phyloP scores from a whole-genome alignment of 2,113 vertebrate species.

The Panthera uncia region DNA sequence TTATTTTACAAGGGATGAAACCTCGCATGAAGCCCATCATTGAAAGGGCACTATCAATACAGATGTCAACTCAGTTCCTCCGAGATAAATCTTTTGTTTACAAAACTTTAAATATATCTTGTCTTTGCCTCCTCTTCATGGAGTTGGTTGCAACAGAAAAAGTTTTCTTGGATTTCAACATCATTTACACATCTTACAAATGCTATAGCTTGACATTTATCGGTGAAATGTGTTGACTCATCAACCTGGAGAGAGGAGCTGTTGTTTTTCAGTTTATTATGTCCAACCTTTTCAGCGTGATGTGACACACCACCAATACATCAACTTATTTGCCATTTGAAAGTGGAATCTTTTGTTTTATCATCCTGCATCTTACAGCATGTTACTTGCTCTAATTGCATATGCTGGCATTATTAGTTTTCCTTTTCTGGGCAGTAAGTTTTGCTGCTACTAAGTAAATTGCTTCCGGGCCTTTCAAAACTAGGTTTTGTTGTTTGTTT shows the following conservation, averaged over 20 bases:
- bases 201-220: constrained; percentile 20
- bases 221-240: constrained; percentile 46
- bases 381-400: neutral
- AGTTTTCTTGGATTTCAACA: neutral
- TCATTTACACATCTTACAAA: constrained; percentile 19
- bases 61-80: neutral
- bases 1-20: neutral
- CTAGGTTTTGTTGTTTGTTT: constrained; percentile 5
- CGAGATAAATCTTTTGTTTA: neutral
- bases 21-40: neutral
- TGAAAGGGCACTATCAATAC: neutral
- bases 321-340: constrained; percentile 6
- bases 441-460: constrained; percentile 25
- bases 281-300: neutral
- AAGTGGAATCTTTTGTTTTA: neutral
- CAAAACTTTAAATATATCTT: neutral
- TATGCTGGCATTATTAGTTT: neutral
- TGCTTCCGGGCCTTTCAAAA: neutral
- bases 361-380: neutral
- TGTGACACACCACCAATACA: neutral
- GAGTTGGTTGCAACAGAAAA: neutral
- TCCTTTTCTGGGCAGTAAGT: neutral
- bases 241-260: neutral
- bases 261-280: neutral
- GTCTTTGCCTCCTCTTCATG: neutral